Evolutionary conservation across 2,797 vertebrate species (phyloP).

Genomic region (Diceros bicornis): DNA sequence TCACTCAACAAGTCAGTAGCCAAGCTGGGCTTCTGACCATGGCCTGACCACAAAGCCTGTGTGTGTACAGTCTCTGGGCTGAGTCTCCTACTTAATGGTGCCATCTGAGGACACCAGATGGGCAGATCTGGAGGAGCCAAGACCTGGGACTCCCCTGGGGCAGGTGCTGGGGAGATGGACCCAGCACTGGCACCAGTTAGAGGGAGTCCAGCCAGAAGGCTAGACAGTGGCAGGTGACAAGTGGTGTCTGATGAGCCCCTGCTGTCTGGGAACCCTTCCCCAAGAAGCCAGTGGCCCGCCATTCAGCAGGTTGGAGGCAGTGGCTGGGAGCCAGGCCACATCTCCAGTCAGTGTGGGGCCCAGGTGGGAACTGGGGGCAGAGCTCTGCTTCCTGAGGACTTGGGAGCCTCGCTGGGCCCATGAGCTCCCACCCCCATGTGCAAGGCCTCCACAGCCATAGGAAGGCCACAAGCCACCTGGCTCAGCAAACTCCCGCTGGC

Average conservation of each 20-base stretch:
- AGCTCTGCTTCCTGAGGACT: not conserved
- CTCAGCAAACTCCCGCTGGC: not conserved
- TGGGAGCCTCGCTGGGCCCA: not conserved
- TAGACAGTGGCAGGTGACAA: slow-evolving; percentile 72
- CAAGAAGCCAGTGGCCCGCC: slow-evolving; percentile 3
- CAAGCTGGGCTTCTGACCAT: not conserved
- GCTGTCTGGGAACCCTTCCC: not conserved
- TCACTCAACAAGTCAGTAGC: not conserved
- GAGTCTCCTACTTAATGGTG: not conserved
- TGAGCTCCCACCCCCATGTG: not conserved
- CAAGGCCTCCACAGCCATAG: not conserved
- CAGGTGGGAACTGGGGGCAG: not conserved
- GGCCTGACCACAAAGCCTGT: not conserved
- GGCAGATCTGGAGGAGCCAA: not conserved
- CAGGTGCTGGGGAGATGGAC: not conserved
- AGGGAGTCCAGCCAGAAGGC: slow-evolving; percentile 38
- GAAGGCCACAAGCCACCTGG: not conserved
- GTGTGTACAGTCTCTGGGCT: not conserved
- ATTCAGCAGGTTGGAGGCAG: slow-evolving; percentile 63
- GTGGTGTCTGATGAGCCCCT: slow-evolving; percentile 24
- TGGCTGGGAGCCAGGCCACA: not conserved
- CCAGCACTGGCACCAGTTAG: not conserved
- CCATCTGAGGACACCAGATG: slow-evolving; percentile 60
- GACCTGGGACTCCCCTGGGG: not conserved
- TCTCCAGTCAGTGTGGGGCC: not conserved